Conservation (phyloP, 2,888 invertebrate species). For the Lycaena phlaeas region DNA sequence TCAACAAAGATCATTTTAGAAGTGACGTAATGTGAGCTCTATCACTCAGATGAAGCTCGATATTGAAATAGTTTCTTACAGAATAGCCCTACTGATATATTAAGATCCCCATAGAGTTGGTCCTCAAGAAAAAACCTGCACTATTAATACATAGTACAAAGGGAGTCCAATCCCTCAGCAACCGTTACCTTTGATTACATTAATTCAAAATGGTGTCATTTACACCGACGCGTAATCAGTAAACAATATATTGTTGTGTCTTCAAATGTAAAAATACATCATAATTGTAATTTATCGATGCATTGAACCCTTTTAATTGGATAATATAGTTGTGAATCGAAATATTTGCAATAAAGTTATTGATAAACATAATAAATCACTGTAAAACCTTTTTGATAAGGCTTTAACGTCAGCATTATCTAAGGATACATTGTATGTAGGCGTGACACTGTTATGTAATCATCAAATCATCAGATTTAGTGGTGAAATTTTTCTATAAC, state of each 20-base stretch:
- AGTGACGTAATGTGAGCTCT: too few species aligned
- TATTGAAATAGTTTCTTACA: too few species aligned
- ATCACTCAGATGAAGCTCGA: too few species aligned
- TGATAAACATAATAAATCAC: conserved; percentile 5
- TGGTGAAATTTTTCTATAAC: too few species aligned
- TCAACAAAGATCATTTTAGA: too few species aligned
- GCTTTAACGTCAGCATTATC: background rate
- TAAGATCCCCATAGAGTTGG: too few species aligned
- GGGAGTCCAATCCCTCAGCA: conserved; percentile 2
- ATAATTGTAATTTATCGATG: conserved; percentile 2
- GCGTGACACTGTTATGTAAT: too few species aligned
- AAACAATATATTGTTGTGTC: conserved; percentile 1
- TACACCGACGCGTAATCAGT: conserved; percentile 16
- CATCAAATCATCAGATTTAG: too few species aligned
- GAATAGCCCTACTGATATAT: too few species aligned
- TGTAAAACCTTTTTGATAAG: conserved; percentile 3
- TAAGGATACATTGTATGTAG: background rate
- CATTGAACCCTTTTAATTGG: conserved; percentile 4
- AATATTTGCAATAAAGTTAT: background rate
- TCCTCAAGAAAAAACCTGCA: too few species aligned
- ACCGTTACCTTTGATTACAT: conserved; percentile 15
- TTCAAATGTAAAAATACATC: conserved; percentile 6
- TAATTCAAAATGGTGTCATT: conserved; percentile 15
- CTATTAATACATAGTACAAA: conserved; percentile 4
- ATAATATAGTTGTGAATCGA: conserved; percentile 4